Percentiles rank a stretch among this genome's conserved stretches.
phyloP scores from a whole-genome alignment of 2,888 invertebrate genomes.

The Bimastos eiseni region DNA sequence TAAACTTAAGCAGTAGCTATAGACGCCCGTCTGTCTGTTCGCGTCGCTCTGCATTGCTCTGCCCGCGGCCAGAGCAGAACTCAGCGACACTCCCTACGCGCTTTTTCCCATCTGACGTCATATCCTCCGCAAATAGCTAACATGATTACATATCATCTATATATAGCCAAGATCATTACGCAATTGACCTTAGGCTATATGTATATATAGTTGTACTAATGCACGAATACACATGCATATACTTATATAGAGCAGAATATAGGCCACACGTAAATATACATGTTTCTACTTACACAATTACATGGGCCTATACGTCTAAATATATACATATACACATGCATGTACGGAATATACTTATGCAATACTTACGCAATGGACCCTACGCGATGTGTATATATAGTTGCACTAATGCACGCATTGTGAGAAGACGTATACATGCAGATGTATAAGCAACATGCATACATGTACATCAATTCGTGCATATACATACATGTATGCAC shows the following conservation, averaged over 20 bases:
- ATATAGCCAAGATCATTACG: background rate
- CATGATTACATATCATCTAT: conserved; percentile 1
- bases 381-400: background rate
- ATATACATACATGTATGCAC: background rate
- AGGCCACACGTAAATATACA: too few species aligned
- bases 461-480: background rate
- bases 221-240: background rate
- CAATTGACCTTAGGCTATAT: background rate
- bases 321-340: background rate
- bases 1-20: background rate
- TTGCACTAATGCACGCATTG: background rate
- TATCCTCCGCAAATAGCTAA: background rate
- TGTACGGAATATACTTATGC: background rate
- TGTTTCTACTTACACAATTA: too few species aligned
- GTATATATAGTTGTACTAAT: background rate
- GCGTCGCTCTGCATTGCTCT: background rate
- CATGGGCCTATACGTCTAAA: too few species aligned
- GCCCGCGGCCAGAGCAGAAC: background rate
- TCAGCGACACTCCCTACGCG: background rate
- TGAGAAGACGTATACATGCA: too few species aligned
- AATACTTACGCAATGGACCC: background rate
- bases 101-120: background rate
- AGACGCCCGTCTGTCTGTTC: background rate
- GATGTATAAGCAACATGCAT: too few species aligned
- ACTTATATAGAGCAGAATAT: too few species aligned